phyloP scores from a whole-genome alignment of 2,113 vertebrate genomes.

The Plectropomus leopardus region DNA sequence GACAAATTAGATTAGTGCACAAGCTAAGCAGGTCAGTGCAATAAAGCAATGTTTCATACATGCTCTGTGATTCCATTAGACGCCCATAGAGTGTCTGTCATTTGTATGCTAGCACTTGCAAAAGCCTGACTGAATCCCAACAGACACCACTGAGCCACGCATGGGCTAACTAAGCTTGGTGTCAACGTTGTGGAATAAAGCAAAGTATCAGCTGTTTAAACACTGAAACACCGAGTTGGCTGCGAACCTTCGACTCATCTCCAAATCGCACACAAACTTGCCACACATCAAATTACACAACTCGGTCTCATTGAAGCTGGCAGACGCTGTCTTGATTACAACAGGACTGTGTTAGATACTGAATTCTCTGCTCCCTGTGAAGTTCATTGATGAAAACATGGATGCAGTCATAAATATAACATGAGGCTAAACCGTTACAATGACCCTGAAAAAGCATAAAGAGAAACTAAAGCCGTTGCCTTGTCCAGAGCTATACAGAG shows the following conservation, averaged over 20 bases:
- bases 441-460: slow-evolving; percentile 11
- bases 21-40: slow-evolving; percentile 58
- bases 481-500: slow-evolving; percentile 35
- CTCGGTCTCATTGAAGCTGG: slow-evolving; percentile 10
- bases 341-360: slow-evolving; percentile 1
- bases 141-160: not conserved
- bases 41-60: slow-evolving; percentile 61
- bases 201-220: slow-evolving; percentile 18
- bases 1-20: slow-evolving; percentile 64
- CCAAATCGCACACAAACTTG: slow-evolving; percentile 14
- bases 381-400: slow-evolving; percentile 50
- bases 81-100: slow-evolving; percentile 28
- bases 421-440: not conserved
- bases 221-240: slow-evolving; percentile 4
- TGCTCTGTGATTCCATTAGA: slow-evolving; percentile 64
- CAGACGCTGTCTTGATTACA: slow-evolving; percentile 3
- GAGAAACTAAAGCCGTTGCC: slow-evolving; percentile 1
- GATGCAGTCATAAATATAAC: not conserved
- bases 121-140: slow-evolving; percentile 20
- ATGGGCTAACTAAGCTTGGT: not conserved
- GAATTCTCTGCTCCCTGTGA: not conserved
- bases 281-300: slow-evolving; percentile 21
- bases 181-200: slow-evolving; percentile 10
- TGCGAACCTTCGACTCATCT: slow-evolving; percentile 9
- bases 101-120: slow-evolving; percentile 18